Conservation (phyloP, 1,140 invertebrate species). For the Anadara kagoshimensis region DNA sequence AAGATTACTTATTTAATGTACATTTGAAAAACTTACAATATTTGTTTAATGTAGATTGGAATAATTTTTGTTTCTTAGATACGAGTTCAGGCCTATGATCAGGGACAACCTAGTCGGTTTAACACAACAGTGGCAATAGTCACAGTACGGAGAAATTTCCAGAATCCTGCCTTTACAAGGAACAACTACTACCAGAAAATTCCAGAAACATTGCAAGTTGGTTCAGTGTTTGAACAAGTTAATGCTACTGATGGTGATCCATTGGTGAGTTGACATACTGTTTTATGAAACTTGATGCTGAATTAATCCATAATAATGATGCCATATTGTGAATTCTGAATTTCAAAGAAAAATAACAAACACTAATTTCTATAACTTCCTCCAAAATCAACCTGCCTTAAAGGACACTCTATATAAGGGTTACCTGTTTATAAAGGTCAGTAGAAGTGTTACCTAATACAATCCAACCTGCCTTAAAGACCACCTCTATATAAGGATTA, state of each 20-base stretch:
- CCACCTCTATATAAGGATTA: too few relatives aligned
- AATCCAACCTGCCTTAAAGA: too few relatives aligned
- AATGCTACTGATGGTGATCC: conserved; percentile 76
- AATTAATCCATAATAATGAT: not conserved
- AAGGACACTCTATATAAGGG: too few relatives aligned
- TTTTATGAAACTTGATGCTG: not conserved
- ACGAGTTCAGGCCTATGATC: conserved; percentile 81
- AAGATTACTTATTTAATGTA: too few relatives aligned
- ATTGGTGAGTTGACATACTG: conserved; percentile 36
- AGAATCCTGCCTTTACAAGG: conserved; percentile 44
- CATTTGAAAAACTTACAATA: too few relatives aligned
- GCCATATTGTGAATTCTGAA: not conserved
- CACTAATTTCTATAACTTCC: not conserved
- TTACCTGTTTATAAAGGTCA: too few relatives aligned
- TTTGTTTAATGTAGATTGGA: too few relatives aligned
- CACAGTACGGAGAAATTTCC: conserved; percentile 78
- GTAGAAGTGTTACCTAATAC: too few relatives aligned
- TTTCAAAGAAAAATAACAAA: not conserved
- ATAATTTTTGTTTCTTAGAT: conserved; percentile 40
- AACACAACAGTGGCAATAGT: conserved; percentile 88
- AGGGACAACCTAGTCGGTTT: conserved; percentile 86
- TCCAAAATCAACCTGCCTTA: too few relatives aligned
- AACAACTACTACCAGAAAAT: conserved; percentile 38
- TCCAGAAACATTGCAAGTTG: conserved; percentile 79
- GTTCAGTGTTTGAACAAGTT: conserved; percentile 71